Conservation (phyloP, 53 echinoderm and acorn worm genomes). For the Paracentrotus lividus region DNA sequence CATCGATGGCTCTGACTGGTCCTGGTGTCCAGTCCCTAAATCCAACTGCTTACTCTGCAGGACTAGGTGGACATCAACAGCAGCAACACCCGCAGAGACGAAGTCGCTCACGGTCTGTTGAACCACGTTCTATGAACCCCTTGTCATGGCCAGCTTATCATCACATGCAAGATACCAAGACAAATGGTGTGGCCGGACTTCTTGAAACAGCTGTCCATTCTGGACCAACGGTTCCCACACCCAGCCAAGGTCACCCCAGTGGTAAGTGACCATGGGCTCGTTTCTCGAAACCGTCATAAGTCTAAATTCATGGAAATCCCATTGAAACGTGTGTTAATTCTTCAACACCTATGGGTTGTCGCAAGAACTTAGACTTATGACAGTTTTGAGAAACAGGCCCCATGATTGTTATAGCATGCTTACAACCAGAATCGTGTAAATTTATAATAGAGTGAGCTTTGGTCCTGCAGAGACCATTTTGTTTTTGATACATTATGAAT, state of each 20-base stretch:
- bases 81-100: slow-evolving; percentile 22
- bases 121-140: not conserved
- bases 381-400: too few relatives aligned
- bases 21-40: not conserved
- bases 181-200: not conserved
- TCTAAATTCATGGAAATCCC: too few relatives aligned
- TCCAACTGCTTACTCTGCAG: not conserved
- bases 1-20: not conserved
- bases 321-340: too few relatives aligned
- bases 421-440: too few relatives aligned
- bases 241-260: not conserved
- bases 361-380: too few relatives aligned
- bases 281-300: too few relatives aligned
- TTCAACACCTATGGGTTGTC: too few relatives aligned
- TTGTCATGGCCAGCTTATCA: not conserved
- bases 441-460: too few relatives aligned
- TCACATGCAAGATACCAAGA: slow-evolving; percentile 31
- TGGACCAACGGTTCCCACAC: slow-evolving; percentile 16
- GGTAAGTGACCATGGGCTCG: not conserved
- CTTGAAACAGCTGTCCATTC: slow-evolving; percentile 44
- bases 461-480: too few relatives aligned
- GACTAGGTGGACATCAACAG: slow-evolving; percentile 14
- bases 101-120: not conserved
- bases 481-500: too few relatives aligned
- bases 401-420: too few relatives aligned